Conservation (phyloP, 2,113 vertebrate genomes). For the Sylvia atricapilla region DNA sequence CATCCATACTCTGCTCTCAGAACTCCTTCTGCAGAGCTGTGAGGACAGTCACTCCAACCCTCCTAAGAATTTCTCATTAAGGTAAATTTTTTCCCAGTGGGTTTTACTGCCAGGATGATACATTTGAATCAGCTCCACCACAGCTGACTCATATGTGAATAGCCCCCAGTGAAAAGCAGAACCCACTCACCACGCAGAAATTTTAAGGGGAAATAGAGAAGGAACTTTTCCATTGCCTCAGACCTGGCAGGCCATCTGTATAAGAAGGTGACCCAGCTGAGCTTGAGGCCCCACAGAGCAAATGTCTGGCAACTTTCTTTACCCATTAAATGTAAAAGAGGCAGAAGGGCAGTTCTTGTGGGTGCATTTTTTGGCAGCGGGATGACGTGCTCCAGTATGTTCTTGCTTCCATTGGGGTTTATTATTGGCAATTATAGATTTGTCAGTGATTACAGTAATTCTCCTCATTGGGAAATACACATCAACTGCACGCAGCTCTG, state of each 20-base stretch:
- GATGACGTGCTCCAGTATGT: neutral
- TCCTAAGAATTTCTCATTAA: neutral
- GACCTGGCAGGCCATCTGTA: neutral
- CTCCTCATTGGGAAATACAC: neutral
- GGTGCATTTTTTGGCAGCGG: neutral
- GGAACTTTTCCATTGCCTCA: neutral
- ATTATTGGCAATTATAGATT: neutral
- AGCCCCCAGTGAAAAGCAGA: neutral
- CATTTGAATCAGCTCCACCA: neutral
- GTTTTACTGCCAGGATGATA: neutral
- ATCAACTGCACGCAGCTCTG: neutral
- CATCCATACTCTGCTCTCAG: accelerated
- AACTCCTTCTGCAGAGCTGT: neutral
- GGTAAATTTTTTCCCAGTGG: neutral
- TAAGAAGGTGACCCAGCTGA: neutral
- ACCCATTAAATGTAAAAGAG: neutral
- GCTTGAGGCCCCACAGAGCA: neutral
- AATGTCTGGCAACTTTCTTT: neutral
- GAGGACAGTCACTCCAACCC: neutral
- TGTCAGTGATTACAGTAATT: neutral
- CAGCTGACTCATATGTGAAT: neutral
- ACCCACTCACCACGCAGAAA: accelerated
- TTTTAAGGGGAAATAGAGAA: neutral
- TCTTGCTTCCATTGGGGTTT: neutral
- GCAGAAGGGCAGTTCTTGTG: neutral